These are phyloP conservation scores for Willowsia nigromaculata DNA, from an alignment of 2,888 invertebrate species.

Conservation along the genomic window DNA sequence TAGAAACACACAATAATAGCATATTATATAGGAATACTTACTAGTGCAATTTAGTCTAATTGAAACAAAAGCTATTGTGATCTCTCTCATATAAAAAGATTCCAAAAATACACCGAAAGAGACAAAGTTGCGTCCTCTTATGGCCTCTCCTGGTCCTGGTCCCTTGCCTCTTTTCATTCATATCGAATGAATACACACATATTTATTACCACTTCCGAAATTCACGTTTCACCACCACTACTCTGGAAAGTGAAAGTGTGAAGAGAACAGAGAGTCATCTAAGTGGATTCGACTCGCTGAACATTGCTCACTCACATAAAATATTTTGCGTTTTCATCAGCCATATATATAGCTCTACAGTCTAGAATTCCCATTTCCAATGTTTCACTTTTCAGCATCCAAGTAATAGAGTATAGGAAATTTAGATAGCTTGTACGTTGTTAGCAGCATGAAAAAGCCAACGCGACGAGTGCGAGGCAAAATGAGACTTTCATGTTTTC, in stretches of 20 bases:
- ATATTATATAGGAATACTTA: too few species aligned
- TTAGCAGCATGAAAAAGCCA: neutral
- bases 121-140: neutral
- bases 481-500: neutral
- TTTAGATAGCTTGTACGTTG: neutral
- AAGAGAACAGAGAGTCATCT: neutral
- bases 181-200: too few species aligned
- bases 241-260: neutral
- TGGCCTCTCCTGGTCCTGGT: neutral
- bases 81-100: too few species aligned
- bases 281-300: neutral
- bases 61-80: too few species aligned
- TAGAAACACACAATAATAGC: neutral
- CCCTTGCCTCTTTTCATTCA: too few species aligned
- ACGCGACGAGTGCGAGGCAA: neutral
- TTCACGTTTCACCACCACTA: neutral
- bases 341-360: neutral
- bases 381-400: neutral
- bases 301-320: neutral
- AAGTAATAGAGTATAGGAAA: neutral
- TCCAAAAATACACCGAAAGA: too few species aligned
- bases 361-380: too few species aligned
- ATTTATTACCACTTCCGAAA: too few species aligned
- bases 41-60: too few species aligned
- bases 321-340: neutral